These are phyloP conservation scores for Dioctria rufipes DNA, from an alignment of 2,888 invertebrate genomes.

Conservation along the genomic window DNA sequence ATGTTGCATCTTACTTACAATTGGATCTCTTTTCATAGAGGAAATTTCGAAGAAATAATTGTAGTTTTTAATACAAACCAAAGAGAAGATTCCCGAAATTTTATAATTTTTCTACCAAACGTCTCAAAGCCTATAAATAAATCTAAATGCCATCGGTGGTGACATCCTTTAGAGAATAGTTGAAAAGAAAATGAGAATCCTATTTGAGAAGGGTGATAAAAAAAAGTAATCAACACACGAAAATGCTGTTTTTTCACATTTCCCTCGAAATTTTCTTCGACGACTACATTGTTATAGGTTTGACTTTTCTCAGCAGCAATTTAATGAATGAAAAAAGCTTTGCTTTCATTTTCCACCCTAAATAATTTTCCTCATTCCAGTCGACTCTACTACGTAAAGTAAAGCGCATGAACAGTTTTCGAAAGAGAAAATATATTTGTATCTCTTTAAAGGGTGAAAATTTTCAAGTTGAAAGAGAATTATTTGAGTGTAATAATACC, in stretches of 20 bases:
- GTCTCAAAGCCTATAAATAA: neutral
- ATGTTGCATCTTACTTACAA: too few species aligned
- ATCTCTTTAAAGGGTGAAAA: neutral
- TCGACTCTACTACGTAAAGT: too few species aligned
- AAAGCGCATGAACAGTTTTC: conserved; percentile 11
- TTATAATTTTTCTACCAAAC: too few species aligned
- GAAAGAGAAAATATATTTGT: conserved; percentile 5
- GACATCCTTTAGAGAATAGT: conserved; percentile 7
- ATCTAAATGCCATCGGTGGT: neutral
- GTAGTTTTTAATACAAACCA: too few species aligned
- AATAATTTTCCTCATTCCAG: too few species aligned
- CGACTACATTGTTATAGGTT: neutral
- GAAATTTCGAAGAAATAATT: too few species aligned
- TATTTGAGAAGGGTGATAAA: conserved; percentile 15
- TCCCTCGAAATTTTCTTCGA: too few species aligned
- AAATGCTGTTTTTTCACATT: neutral
- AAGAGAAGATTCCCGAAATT: too few species aligned
- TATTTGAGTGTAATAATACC: neutral
- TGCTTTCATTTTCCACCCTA: conserved; percentile 18
- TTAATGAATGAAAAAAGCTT: conserved; percentile 43
- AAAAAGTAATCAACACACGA: neutral
- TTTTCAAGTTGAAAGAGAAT: neutral
- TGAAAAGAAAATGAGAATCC: neutral
- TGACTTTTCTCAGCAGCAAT: conserved; percentile 42
- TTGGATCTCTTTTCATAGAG: too few species aligned